Evolutionary conservation across 2,113 vertebrate species (phyloP).

Genomic region (Gymnocephalus cernua): DNA sequence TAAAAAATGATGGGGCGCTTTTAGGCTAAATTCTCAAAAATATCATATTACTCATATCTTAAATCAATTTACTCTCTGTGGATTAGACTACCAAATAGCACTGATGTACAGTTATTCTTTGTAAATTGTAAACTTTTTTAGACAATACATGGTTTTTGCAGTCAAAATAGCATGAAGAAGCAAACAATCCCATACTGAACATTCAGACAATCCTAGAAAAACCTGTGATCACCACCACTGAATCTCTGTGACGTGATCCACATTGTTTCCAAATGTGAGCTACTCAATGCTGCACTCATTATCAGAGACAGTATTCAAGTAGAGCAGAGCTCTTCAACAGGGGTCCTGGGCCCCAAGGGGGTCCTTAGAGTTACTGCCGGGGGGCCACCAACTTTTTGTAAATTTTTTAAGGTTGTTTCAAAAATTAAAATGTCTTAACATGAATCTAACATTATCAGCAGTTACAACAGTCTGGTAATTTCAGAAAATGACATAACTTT

Average conservation of each 20-base stretch:
- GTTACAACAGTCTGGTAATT: no score
- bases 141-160: background rate
- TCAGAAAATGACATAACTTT: no score
- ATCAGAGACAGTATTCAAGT: background rate
- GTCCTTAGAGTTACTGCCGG: no score
- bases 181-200: background rate
- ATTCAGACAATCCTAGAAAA: constrained; percentile 14
- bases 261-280: constrained; percentile 4
- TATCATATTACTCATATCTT: background rate
- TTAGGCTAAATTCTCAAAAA: background rate
- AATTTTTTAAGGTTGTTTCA: no score
- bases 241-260: background rate
- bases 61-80: background rate
- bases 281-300: background rate
- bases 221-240: background rate
- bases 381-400: no score
- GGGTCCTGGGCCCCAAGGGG: no score
- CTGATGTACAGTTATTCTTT: background rate
- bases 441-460: no score
- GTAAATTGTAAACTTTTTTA: background rate
- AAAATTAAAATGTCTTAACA: no score
- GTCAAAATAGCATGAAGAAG: background rate
- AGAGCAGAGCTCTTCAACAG: background rate
- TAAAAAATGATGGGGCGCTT: background rate
- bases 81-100: background rate